Base-by-base conservation (phyloP, 2,797 vertebrate genomes). In the Melanotaenia maccullochi region DNA sequence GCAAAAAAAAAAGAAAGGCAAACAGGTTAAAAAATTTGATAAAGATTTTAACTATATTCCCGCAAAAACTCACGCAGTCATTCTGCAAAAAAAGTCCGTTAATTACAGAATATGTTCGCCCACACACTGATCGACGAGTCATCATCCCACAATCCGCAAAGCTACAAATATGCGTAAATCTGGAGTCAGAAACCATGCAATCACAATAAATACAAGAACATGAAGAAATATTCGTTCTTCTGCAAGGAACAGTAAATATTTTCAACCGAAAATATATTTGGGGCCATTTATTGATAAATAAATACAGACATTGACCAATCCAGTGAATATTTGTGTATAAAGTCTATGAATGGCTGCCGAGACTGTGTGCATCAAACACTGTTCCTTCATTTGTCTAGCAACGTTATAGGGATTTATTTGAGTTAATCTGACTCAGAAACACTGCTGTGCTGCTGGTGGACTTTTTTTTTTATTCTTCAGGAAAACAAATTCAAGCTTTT, bases 231-330 rank as follows among this genome's bases (percentile, higher is more conserved):
- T 25, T 9, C 4, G 6, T 6, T 14, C 5, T 64, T 14, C 25
- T 9, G 40, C 0, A 36, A 55, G 38, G 47, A 66, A 16, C 51
- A 59, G 33, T 3, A 0, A 9, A 52, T 24, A 14, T 56, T 25
- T 16, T 18, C 51, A 58, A 38, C 3, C 51, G 3, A 55, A 66
- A 35, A 12, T 14, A 42, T 20, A 20, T 42, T 64, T 65, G 1
- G 47, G 12, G 49, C 20, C 9, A 73, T 86, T 85, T 70, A 79
- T 68, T 83, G n/a, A 57, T 78, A 80, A 85, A 42, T 18, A 42
- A 42, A 42, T 42, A 18, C 40, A 42, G 40, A 42, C 40, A 42
- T 18, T 16, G 16, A 42, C 40, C 57, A 63, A 38, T 24, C 2
- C 16, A 30, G 7, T 72, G 61, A 54, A 54, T 13, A 49, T 38